phyloP scores from a whole-genome alignment of 23 tunicate species.

The Halocynthia roretzi region DNA sequence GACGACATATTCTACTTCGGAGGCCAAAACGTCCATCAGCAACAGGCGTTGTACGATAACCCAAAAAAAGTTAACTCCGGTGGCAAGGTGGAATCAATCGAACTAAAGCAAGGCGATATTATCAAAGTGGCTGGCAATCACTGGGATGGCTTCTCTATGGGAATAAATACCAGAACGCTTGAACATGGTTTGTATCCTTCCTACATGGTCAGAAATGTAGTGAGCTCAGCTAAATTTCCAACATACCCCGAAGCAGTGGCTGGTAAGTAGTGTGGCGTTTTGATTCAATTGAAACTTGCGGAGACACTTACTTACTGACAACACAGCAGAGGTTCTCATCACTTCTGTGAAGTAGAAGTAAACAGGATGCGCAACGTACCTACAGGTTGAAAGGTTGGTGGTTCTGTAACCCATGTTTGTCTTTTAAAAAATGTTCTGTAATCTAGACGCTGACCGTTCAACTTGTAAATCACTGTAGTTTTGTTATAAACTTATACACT shows the following conservation, averaged over 20 bases:
- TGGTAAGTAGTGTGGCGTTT: background rate
- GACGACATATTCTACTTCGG: constrained; percentile 89
- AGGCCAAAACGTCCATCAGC: constrained; percentile 60
- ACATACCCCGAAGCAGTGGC: constrained; percentile 43
- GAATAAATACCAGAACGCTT: constrained; percentile 46
- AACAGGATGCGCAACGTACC: too few relatives aligned
- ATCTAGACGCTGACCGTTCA: too few relatives aligned
- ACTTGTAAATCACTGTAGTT: too few relatives aligned
- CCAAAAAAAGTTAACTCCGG: constrained; percentile 11
- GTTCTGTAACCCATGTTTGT: too few relatives aligned
- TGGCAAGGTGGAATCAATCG: constrained; percentile 24
- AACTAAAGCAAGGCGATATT: constrained; percentile 54
- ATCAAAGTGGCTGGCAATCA: constrained; percentile 81
- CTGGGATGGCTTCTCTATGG: constrained; percentile 89
- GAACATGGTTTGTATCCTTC: constrained; percentile 76
- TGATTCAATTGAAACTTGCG: too few relatives aligned
- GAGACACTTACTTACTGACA: too few relatives aligned
- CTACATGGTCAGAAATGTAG: constrained; percentile 55
- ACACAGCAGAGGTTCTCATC: too few relatives aligned
- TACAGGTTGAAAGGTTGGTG: too few relatives aligned
- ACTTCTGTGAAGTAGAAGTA: too few relatives aligned
- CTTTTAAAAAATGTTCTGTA: too few relatives aligned
- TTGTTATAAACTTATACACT: too few relatives aligned
- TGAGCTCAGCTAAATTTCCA: constrained; percentile 43
- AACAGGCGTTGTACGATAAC: constrained; percentile 38